Evolutionary conservation across 2,888 invertebrate genomes (phyloP).

Genomic region (Microctonus hyperodae): DNA sequence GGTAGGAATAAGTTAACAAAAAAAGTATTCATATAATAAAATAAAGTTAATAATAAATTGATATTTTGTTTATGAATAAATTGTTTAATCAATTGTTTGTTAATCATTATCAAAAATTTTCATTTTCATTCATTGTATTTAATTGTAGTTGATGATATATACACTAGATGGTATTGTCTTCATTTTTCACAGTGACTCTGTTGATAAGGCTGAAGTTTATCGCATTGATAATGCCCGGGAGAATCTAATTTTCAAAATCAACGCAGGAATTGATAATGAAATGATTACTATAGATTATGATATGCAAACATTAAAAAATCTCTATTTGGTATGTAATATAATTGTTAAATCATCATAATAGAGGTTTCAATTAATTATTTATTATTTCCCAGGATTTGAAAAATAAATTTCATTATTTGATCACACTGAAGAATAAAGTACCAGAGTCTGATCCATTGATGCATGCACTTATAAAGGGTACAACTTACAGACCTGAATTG

Average conservation of each 20-base stretch:
- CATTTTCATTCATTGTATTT: too few relatives aligned
- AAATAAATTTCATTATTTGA: conserved; percentile 45
- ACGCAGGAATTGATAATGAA: conserved; percentile 50
- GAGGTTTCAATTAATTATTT: background rate
- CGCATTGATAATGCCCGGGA: conserved; percentile 42
- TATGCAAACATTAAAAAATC: conserved; percentile 42
- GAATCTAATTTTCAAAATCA: conserved; percentile 51
- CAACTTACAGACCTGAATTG: conserved; percentile 48
- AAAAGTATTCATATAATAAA: background rate
- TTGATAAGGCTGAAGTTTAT: conserved; percentile 47
- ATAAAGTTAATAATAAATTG: too few relatives aligned
- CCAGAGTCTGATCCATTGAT: conserved; percentile 42
- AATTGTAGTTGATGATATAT: background rate
- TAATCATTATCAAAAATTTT: too few relatives aligned
- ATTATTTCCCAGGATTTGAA: conserved; percentile 46
- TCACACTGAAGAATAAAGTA: conserved; percentile 46
- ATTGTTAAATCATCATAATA: background rate
- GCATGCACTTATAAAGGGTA: conserved; percentile 49
- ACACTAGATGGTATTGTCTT: background rate
- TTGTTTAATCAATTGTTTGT: too few relatives aligned
- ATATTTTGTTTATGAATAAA: too few relatives aligned
- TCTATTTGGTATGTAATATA: conserved; percentile 45
- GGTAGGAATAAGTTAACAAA: conserved; percentile 35
- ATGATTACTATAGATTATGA: conserved; percentile 39
- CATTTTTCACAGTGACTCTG: conserved; percentile 44